phyloP scores from a whole-genome alignment of 2,797 vertebrate species.

The Eulemur coronatus region DNA sequence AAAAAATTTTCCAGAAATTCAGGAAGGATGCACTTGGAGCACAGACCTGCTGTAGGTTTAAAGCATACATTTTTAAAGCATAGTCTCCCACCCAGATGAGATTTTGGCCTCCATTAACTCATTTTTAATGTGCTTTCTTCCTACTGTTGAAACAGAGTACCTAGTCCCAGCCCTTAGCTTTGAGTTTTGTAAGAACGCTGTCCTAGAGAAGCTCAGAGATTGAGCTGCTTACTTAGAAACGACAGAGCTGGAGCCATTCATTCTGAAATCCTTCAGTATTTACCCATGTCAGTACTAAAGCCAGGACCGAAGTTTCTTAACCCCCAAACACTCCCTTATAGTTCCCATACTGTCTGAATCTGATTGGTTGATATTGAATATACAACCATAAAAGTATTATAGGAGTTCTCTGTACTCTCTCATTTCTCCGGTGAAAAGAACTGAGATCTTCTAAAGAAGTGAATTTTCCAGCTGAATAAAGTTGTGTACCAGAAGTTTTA shows the following conservation, averaged over 20 bases:
- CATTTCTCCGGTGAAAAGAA: background rate
- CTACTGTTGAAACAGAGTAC: background rate
- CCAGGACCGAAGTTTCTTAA: background rate
- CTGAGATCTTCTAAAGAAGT: background rate
- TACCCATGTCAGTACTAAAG: background rate
- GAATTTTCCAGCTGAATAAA: slow-evolving; percentile 14
- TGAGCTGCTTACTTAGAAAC: background rate
- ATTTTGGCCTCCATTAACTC: background rate
- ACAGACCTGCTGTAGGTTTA: background rate
- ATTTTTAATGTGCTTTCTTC: slow-evolving; percentile 17
- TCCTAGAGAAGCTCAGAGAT: background rate
- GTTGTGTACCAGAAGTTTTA: background rate
- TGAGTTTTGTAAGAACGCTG: background rate
- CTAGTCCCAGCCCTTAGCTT: background rate
- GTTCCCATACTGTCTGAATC: background rate
- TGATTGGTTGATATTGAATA: background rate
- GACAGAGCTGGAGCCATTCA: background rate
- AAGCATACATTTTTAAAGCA: background rate
- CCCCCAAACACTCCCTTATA: background rate
- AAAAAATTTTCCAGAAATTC: background rate
- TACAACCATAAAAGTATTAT: background rate
- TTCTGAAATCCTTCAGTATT: background rate
- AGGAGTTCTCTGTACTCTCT: background rate
- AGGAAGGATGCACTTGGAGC: background rate
- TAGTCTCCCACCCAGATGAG: background rate